Evolutionary conservation across 2,888 invertebrate species (phyloP).

Genomic region (Tetragonisca angustula): DNA sequence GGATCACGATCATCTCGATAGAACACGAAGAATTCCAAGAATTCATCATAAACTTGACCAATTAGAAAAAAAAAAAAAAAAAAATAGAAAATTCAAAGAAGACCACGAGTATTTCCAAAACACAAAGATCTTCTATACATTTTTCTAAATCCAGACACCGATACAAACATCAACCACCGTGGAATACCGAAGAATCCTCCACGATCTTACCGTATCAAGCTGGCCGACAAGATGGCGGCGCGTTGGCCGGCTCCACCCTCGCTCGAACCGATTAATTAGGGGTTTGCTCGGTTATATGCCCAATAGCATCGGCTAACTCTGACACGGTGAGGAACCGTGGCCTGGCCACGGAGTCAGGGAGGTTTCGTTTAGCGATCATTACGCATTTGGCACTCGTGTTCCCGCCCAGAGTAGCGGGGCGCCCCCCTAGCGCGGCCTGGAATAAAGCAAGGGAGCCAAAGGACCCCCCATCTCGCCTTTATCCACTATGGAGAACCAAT

Average conservation of each 20-base stretch:
- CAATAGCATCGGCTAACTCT: constrained; percentile 27
- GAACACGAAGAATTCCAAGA: not conserved
- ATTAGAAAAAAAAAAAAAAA: no score
- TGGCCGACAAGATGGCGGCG: constrained; percentile 53
- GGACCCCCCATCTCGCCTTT: constrained; percentile 83
- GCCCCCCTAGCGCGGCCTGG: constrained; percentile 72
- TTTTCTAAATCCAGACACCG: not conserved
- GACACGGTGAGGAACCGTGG: constrained; percentile 27
- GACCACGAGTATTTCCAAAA: no score
- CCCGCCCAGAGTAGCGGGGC: constrained; percentile 73
- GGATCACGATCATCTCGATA: not conserved
- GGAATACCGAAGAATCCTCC: no score
- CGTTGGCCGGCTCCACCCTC: constrained; percentile 29
- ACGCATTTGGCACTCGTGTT: constrained; percentile 81
- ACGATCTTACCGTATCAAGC: not conserved
- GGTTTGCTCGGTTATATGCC: constrained; percentile 27
- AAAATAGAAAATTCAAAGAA: no score
- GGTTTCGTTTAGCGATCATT: constrained; percentile 80
- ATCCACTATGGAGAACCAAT: constrained; percentile 77
- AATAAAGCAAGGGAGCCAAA: constrained; percentile 71
- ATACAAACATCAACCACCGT: no score
- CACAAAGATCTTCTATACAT: not conserved
- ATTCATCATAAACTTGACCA: no score
- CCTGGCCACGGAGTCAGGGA: constrained; percentile 56
- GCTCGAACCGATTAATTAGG: constrained; percentile 53